These are phyloP conservation scores for Linyphia triangularis DNA, from an alignment of 2,888 invertebrate species.

Conservation along the genomic window DNA sequence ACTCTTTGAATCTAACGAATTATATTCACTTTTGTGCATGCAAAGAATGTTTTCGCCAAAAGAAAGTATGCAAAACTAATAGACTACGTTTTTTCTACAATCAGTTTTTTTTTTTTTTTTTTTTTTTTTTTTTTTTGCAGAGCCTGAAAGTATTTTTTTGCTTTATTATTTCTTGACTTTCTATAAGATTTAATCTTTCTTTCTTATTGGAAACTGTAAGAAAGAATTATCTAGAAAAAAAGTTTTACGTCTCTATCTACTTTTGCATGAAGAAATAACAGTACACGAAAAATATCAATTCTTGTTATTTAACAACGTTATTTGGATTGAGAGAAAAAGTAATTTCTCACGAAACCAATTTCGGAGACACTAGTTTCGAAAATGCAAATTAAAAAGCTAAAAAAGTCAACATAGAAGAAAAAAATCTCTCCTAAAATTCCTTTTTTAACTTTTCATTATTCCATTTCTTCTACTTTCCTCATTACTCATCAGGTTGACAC, in stretches of 20 bases:
- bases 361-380: conserved; percentile 3
- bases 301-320: conserved; percentile 38
- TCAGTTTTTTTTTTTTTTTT: no score
- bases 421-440: not conserved
- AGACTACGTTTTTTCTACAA: no score
- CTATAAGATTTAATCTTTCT: not conserved
- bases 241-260: not conserved
- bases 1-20: no score
- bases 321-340: conserved; percentile 32
- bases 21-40: no score
- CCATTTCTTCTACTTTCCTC: conserved; percentile 28
- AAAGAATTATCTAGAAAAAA: not conserved
- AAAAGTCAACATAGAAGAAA: conserved; percentile 28
- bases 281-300: conserved; percentile 11
- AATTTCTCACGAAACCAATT: conserved; percentile 53
- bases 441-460: conserved; percentile 8
- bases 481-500: conserved; percentile 42
- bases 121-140: no score
- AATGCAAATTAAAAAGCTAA: conserved; percentile 48
- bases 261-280: not conserved
- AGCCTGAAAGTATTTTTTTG: not conserved
- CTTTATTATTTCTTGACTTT: not conserved
- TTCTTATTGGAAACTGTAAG: no score
- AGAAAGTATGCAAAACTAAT: no score
- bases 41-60: no score